Evolutionary conservation across 2,113 vertebrate species (phyloP).

Genomic region (Archilochus colubris): DNA sequence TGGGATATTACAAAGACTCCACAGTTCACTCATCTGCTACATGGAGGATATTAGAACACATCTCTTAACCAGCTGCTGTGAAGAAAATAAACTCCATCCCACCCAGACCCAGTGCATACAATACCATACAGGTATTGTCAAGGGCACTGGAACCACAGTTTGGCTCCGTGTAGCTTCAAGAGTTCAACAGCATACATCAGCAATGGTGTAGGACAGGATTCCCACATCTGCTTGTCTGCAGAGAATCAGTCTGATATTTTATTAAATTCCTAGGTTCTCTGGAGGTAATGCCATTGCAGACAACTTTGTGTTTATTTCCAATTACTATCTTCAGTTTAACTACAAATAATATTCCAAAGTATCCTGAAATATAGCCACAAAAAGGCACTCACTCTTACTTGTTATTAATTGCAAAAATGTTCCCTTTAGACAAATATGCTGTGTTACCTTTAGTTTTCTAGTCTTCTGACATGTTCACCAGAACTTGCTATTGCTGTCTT

Average conservation of each 20-base stretch:
- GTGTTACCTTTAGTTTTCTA: not conserved
- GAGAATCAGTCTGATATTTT: not conserved
- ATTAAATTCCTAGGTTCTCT: not conserved
- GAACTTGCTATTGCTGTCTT: slow-evolving; percentile 34
- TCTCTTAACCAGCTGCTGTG: not conserved
- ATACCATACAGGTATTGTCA: not conserved
- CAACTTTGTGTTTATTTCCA: not conserved
- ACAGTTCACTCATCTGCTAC: not conserved
- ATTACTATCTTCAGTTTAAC: not conserved
- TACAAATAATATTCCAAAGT: not conserved
- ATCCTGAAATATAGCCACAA: not conserved
- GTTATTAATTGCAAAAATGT: not conserved
- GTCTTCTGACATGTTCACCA: slow-evolving; percentile 8
- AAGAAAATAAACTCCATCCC: not conserved
- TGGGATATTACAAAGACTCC: not conserved
- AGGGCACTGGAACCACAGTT: not conserved
- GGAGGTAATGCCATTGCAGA: not conserved
- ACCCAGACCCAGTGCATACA: not conserved
- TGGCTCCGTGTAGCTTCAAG: not conserved
- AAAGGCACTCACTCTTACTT: not conserved
- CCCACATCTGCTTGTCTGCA: not conserved
- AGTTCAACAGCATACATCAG: not conserved
- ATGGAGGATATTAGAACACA: not conserved
- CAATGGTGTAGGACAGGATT: not conserved
- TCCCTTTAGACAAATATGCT: slow-evolving; percentile 24